These are phyloP conservation scores for Ptyas mucosa DNA, from an alignment of 2,113 vertebrate genomes.

Conservation along the genomic window DNA sequence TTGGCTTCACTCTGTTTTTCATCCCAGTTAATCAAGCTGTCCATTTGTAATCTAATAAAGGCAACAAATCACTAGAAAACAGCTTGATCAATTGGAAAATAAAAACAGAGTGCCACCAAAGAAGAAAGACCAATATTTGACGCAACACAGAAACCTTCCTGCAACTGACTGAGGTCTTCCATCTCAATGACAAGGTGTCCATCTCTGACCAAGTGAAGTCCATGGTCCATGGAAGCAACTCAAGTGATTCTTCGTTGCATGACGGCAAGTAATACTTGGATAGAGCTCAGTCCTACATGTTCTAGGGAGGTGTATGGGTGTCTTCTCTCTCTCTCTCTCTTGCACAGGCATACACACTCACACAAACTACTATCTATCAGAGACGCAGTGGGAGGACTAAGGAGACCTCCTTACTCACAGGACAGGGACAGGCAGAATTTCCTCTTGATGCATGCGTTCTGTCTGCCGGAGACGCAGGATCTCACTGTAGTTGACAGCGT, in stretches of 20 bases:
- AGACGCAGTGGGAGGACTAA: neutral
- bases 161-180: neutral
- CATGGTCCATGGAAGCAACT: neutral
- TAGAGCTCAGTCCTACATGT: neutral
- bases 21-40: too few relatives aligned
- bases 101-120: neutral
- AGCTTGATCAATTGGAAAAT: neutral
- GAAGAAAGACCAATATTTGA: neutral
- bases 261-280: neutral
- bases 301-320: neutral
- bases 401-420: slow-evolving; percentile 82
- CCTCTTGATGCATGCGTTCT: slow-evolving; percentile 91
- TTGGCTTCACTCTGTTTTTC: too few relatives aligned
- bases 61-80: neutral
- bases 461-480: slow-evolving; percentile 94
- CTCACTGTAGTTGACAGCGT: slow-evolving; percentile 88
- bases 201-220: neutral
- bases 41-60: neutral
- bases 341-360: neutral
- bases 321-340: neutral
- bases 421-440: slow-evolving; percentile 87
- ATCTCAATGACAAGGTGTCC: neutral
- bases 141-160: neutral
- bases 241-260: neutral
- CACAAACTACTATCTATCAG: neutral